These are phyloP conservation scores for Agapostemon virescens DNA, from an alignment of 2,888 invertebrate genomes.

Conservation along the genomic window DNA sequence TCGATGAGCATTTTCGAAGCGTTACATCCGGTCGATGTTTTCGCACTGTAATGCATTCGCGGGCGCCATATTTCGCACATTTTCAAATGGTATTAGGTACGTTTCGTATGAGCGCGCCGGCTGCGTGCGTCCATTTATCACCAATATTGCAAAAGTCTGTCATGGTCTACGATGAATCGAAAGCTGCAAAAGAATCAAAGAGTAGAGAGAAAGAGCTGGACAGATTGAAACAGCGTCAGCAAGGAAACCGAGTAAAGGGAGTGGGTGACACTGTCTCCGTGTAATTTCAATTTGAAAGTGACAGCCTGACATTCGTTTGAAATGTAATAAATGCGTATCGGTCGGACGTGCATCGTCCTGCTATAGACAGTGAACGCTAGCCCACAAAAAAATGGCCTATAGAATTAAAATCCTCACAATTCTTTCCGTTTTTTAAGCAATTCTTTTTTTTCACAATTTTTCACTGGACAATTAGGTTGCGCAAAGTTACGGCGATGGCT, in stretches of 20 bases:
- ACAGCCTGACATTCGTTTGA: constrained; percentile 19
- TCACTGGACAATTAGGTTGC: background rate
- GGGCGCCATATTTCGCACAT: background rate
- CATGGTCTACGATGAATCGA: constrained; percentile 25
- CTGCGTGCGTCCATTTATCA: constrained; percentile 64
- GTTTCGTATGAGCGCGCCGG: constrained; percentile 47
- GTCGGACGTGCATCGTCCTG: background rate
- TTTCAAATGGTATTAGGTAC: constrained; percentile 32
- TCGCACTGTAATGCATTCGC: background rate
- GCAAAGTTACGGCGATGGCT: background rate
- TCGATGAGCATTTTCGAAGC: background rate
- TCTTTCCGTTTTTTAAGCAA: background rate
- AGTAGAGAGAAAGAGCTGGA: background rate
- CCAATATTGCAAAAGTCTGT: constrained; percentile 62
- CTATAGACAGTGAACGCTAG: background rate
- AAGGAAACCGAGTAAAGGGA: constrained; percentile 6
- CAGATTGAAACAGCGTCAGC: constrained; percentile 20
- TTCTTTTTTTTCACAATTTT: background rate
- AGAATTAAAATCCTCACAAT: background rate
- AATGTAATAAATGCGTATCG: constrained; percentile 35
- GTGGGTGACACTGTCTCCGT: background rate
- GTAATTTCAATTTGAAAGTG: constrained; percentile 31
- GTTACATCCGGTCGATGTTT: too few species aligned
- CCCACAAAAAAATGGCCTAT: background rate
- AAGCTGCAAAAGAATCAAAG: background rate